Percentiles rank a stretch among this genome's conserved stretches.
phyloP scores from a whole-genome alignment of 2,797 vertebrate genomes.

The Sebastes vulpes region DNA sequence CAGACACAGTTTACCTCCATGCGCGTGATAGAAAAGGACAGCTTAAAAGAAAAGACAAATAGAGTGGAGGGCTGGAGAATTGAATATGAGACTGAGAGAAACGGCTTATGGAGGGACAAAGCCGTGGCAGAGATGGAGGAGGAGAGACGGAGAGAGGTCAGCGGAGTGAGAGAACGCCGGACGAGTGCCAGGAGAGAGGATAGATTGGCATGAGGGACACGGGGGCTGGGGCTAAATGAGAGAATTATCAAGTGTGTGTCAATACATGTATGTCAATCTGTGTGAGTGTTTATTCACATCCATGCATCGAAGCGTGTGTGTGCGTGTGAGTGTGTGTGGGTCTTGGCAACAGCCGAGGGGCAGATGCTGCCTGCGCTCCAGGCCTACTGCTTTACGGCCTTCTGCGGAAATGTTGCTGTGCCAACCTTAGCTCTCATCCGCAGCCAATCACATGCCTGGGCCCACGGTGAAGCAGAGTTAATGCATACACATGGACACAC shows the following conservation, averaged over 20 bases:
- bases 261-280: conserved; percentile 60
- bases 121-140: conserved; percentile 46
- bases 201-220: conserved; percentile 41
- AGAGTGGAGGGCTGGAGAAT: conserved; percentile 30
- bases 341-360: conserved; percentile 80
- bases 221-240: conserved; percentile 45
- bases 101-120: conserved; percentile 47
- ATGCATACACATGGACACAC: conserved; percentile 66
- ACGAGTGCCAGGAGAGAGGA: conserved; percentile 46
- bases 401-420: conserved; percentile 85
- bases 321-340: conserved; percentile 37
- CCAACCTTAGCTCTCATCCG: conserved; percentile 83
- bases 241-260: conserved; percentile 66
- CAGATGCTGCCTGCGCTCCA: conserved; percentile 87
- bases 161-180: conserved; percentile 45
- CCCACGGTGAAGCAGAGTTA: conserved; percentile 70
- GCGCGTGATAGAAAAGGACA: conserved; percentile 43
- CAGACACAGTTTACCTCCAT: conserved; percentile 50
- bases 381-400: conserved; percentile 86
- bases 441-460: conserved; percentile 80
- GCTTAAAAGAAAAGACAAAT: conserved; percentile 52
- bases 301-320: background rate
- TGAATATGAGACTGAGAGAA: conserved; percentile 38
- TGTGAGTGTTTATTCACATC: conserved; percentile 53
- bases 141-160: conserved; percentile 53